phyloP scores from a whole-genome alignment of 2,888 invertebrate genomes.

The Aphodius granarius region DNA sequence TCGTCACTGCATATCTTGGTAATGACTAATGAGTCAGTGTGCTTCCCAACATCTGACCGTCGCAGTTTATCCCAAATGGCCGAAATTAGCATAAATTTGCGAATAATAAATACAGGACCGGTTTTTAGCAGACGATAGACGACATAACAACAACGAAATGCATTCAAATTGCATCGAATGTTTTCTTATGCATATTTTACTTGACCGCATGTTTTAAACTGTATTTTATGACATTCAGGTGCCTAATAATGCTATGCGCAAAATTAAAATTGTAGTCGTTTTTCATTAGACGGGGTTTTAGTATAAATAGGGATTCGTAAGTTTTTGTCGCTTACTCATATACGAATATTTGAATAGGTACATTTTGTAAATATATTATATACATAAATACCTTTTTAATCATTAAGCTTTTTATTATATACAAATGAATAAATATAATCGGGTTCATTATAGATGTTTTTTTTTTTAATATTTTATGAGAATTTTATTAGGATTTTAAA shows the following conservation, averaged over 20 bases:
- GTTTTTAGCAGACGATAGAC: neutral
- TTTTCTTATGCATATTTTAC: neutral
- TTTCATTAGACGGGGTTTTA: neutral
- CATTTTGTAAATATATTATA: no score
- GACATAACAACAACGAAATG: neutral
- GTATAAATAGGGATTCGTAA: no score
- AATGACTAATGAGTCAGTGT: neutral
- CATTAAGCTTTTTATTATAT: no score
- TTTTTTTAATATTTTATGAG: no score
- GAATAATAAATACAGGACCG: neutral
- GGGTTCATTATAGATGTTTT: no score
- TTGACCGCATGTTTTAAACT: neutral
- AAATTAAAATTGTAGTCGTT: neutral
- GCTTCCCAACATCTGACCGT: neutral
- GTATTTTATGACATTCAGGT: neutral
- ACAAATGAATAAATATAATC: no score
- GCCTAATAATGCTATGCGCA: neutral
- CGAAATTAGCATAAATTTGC: neutral
- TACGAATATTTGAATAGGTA: no score
- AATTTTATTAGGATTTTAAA: no score
- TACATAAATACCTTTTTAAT: no score
- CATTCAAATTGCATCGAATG: neutral
- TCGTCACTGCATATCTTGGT: neutral
- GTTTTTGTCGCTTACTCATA: no score
- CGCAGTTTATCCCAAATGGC: neutral